Evolutionary conservation across 2,888 invertebrate species (phyloP).

Genomic region (Eupsilia transversa): DNA sequence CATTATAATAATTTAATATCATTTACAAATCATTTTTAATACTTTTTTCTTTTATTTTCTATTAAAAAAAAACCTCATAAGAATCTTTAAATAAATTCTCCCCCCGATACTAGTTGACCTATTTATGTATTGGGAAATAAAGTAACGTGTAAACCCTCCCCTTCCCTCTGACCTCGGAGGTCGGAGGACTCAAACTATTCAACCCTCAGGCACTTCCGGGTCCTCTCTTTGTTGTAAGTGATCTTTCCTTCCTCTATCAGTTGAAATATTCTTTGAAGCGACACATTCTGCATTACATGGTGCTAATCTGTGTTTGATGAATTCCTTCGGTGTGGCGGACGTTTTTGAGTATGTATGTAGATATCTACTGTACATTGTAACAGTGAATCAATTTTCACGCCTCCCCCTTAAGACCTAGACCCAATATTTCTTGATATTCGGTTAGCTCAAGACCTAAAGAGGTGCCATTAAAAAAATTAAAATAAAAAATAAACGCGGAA

Average conservation of each 20-base stretch:
- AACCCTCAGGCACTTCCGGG: conserved; percentile 75
- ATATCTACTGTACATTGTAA: no score
- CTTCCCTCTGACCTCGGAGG: conserved; percentile 59
- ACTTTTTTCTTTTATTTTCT: not conserved
- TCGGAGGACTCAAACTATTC: conserved; percentile 74
- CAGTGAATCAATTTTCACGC: no score
- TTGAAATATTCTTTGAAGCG: conserved; percentile 72
- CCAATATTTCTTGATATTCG: no score
- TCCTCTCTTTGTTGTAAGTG: conserved; percentile 77
- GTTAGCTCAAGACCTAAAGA: no score
- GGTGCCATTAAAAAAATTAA: no score
- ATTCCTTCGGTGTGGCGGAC: conserved; percentile 29
- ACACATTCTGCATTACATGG: conserved; percentile 61
- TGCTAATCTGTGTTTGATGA: conserved; percentile 56
- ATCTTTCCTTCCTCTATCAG: conserved; percentile 76
- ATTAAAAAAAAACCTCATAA: not conserved
- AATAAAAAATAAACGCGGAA: no score
- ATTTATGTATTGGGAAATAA: conserved; percentile 46
- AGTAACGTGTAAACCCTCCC: conserved; percentile 30
- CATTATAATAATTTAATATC: not conserved
- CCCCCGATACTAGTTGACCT: conserved; percentile 40
- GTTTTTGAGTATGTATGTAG: not conserved
- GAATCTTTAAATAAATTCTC: conserved; percentile 9
- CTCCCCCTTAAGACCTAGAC: no score
- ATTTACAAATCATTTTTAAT: not conserved